Percentiles rank a stretch among this genome's conserved stretches.
Conservation (phyloP, 2,113 vertebrate species). For the Myotis yumanensis region DNA sequence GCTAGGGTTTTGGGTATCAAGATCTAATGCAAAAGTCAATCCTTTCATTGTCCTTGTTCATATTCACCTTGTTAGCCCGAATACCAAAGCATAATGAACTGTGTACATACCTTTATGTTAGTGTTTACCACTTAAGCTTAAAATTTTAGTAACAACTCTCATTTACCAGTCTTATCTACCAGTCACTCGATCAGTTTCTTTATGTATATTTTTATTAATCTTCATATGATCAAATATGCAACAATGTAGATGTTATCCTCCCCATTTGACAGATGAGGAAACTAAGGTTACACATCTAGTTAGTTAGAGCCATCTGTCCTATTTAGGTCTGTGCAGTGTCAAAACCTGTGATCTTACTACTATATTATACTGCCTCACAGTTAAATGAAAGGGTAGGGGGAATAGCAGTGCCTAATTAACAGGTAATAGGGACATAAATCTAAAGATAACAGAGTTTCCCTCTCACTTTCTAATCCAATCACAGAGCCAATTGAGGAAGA, state of each 20-base stretch:
- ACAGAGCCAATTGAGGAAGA: not conserved
- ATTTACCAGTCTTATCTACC: not conserved
- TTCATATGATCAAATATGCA: slow-evolving; percentile 1
- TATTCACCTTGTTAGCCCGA: not conserved
- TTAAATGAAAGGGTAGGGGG: not conserved
- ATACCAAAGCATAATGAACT: not conserved
- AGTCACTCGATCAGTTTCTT: not conserved
- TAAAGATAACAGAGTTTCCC: not conserved
- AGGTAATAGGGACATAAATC: not conserved
- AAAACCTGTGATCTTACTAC: not conserved
- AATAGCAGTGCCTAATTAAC: not conserved
- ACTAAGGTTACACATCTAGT: not conserved
- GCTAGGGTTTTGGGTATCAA: not conserved
- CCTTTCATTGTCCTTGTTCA: not conserved
- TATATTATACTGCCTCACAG: not conserved
- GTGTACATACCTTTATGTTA: not conserved
- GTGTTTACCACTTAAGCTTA: not conserved
- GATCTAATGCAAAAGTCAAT: not conserved
- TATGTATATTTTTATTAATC: slow-evolving; percentile 35
- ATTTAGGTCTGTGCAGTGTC: not conserved
- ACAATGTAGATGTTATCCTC: not conserved
- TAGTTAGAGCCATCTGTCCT: not conserved
- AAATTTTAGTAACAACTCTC: not conserved
- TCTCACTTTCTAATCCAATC: not conserved
- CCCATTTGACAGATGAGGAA: slow-evolving; percentile 21